Evolutionary conservation across 2,888 invertebrate genomes (phyloP), one percentile per base, ranked within the genome.

Genomic region (Cylindroiulus punctatus): DNA sequence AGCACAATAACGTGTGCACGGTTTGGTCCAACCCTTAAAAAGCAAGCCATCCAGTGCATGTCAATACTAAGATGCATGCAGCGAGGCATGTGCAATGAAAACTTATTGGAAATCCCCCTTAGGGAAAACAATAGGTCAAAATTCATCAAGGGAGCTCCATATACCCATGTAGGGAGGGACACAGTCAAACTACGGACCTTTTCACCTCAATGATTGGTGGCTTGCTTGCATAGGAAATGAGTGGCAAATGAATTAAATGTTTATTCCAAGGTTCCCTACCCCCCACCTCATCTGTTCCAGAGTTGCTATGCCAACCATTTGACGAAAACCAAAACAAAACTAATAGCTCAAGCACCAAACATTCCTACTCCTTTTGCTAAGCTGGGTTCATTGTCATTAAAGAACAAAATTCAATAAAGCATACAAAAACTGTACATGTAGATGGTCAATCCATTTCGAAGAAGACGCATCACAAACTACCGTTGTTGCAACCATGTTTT

Each of bases 241-340:
- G 36, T 57, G 57, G 65, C 65, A 85, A 85, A 85, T 65, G 85
- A 85, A 85, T 85, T 85, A 52, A 85, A 85, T 85, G 85, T 85
- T 85, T 85, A 85, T 85, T 85, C 85, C 85, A 57, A 36, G 84
- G 57, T 82, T n/a, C 82, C 42, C 36, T 36, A 36, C 36, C 36
- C 36, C 36, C 22, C 81, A 36, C 22, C 81, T 36, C 82, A 36
- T 42, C 82, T 22, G 65, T 65, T 65, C 32, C 85, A 85, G 57
- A 47, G 85, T 85, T 85, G 85, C 85, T 40, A 85, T 57, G 57
- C 52, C 36, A 57, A 85, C 85, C 85, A 65, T 47, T 26, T 44
- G 57, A 22, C 85, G 19, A 36, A 52, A 85, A 85, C 47, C 85
- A 85, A 85, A 85, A 85, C 85, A 85, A 85, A 85, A 57, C 32